These are phyloP conservation scores for Henricia sp. DNA, from an alignment of 53 echinoderm and acorn worm species.

Conservation along the genomic window DNA sequence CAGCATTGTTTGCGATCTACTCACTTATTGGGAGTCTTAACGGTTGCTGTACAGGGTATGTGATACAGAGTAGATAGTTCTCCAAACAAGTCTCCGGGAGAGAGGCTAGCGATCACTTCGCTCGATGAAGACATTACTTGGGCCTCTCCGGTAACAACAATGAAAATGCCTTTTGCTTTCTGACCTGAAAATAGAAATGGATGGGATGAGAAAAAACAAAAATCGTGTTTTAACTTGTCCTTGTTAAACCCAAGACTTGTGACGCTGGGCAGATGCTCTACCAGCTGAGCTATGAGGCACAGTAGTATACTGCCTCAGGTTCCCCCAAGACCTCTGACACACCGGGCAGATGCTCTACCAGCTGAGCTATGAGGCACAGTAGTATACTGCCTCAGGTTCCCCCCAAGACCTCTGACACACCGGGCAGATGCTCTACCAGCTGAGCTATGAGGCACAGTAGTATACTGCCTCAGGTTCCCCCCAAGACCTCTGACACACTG, in stretches of 20 bases:
- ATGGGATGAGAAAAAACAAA: neutral
- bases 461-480: too few relatives aligned
- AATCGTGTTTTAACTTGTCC: neutral
- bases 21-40: conserved; percentile 72
- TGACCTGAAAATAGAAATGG: conserved; percentile 63
- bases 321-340: too few relatives aligned
- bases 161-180: conserved; percentile 86
- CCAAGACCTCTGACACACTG: too few relatives aligned
- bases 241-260: neutral
- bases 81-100: conserved; percentile 85
- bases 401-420: too few relatives aligned
- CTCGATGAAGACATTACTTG: conserved; percentile 71
- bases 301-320: too few relatives aligned
- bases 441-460: too few relatives aligned
- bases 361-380: too few relatives aligned
- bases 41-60: conserved; percentile 88
- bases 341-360: too few relatives aligned
- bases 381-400: too few relatives aligned
- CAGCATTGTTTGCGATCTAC: conserved; percentile 4
- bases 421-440: too few relatives aligned
- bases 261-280: too few relatives aligned
- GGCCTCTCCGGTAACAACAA: conserved; percentile 81
- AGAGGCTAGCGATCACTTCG: conserved; percentile 69
- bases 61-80: conserved; percentile 88
- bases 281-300: too few relatives aligned